These are phyloP conservation scores for Myotis yumanensis DNA, from an alignment of 2,113 vertebrate genomes.

Conservation along the genomic window DNA sequence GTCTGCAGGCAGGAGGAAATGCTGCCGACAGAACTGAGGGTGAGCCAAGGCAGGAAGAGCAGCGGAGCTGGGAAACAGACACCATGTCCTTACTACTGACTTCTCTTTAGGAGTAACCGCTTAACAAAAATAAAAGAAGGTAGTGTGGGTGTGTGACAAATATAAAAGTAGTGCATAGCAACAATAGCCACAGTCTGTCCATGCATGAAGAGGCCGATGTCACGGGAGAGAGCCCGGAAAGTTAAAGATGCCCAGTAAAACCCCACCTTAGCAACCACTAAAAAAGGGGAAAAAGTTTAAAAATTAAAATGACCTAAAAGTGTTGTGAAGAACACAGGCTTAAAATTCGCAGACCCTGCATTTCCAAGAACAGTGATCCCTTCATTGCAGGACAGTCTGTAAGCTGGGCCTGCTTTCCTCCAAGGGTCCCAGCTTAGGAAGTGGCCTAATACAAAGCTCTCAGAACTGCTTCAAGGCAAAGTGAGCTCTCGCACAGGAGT, in stretches of 20 bases:
- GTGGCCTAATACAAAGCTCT: neutral
- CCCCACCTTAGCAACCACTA: neutral
- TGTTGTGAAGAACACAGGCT: accelerated
- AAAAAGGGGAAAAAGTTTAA: no score
- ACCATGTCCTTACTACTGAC: neutral
- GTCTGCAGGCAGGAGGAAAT: neutral
- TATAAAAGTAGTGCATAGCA: neutral
- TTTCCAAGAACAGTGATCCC: neutral
- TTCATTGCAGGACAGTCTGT: neutral
- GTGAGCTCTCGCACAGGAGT: neutral
- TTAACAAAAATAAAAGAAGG: neutral
- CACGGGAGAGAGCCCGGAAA: no score
- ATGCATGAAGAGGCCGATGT: accelerated
- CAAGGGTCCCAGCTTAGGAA: neutral
- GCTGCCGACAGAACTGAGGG: neutral
- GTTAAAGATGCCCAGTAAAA: neutral
- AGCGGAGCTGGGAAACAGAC: neutral
- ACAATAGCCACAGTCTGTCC: neutral
- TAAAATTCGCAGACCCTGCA: neutral
- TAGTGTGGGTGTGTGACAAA: neutral
- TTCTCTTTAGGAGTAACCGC: neutral
- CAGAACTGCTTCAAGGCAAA: neutral
- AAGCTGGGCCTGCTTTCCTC: neutral
- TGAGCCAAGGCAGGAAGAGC: neutral
- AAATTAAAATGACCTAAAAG: no score